A percentile compares a stretch with the other conserved stretches of the same genome.
Evolutionary conservation across 2,113 vertebrate species (phyloP).

Genomic region (Epinephelus lanceolatus): DNA sequence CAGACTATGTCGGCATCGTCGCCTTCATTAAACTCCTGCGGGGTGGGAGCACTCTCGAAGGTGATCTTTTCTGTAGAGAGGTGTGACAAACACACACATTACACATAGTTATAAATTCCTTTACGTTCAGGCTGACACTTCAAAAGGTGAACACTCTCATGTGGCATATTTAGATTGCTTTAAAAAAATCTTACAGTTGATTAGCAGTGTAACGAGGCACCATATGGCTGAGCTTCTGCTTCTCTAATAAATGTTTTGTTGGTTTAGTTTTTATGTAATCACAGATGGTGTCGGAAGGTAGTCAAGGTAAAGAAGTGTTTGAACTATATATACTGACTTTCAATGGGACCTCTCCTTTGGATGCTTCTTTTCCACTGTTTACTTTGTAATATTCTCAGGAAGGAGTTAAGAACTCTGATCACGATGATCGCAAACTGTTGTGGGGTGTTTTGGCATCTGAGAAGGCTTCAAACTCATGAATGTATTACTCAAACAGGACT

Average conservation of each 20-base stretch:
- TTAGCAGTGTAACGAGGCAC: background rate
- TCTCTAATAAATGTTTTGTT: background rate
- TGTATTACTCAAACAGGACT: background rate
- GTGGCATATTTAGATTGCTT: constrained; percentile 5
- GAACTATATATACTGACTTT: background rate
- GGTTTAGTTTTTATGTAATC: constrained; percentile 3
- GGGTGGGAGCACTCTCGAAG: constrained; percentile 92
- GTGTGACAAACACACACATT: background rate
- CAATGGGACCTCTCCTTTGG: background rate
- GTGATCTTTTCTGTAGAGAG: constrained; percentile 92
- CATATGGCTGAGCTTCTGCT: constrained; percentile 35
- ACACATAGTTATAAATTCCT: background rate
- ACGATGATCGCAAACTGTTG: too few species aligned
- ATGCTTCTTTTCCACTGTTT: background rate
- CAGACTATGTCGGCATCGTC: constrained; percentile 94
- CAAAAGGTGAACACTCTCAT: background rate
- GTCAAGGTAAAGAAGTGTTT: background rate
- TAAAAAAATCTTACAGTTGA: constrained; percentile 12
- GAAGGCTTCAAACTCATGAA: background rate
- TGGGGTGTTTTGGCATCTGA: background rate
- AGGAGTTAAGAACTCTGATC: too few species aligned
- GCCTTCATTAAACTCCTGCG: constrained; percentile 95
- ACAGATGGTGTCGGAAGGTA: background rate
- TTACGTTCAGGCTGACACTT: background rate
- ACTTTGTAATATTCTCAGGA: too few species aligned